A percentile compares a stretch with the other conserved stretches of the same genome.
phyloP scores from a whole-genome alignment of 2,113 vertebrate genomes.

The Phoenicopterus ruber region DNA sequence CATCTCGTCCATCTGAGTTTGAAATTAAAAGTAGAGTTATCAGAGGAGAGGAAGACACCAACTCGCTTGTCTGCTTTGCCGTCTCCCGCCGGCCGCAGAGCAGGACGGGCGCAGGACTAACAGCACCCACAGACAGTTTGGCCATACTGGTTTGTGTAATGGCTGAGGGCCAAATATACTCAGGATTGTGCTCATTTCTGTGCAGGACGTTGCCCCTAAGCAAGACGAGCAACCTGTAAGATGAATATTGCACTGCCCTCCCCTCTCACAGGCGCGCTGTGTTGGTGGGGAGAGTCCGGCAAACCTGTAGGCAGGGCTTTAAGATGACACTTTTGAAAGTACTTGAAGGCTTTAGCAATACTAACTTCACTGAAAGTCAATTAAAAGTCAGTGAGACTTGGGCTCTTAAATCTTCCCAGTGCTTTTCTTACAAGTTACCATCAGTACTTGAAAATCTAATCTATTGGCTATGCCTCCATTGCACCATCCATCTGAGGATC shows the following conservation, averaged over 20 bases:
- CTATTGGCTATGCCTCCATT: background rate
- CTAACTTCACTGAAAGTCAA: slow-evolving; percentile 9
- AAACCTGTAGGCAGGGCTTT: background rate
- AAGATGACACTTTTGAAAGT: background rate
- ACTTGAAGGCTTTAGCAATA: background rate
- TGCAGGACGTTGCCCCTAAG: background rate
- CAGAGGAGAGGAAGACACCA: background rate
- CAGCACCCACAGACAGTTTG: background rate
- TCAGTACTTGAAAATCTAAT: slow-evolving; percentile 28
- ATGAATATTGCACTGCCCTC: background rate
- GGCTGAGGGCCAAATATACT: background rate
- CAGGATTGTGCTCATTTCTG: background rate
- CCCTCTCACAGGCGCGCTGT: background rate
- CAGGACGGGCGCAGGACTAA: background rate
- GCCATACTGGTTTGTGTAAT: background rate
- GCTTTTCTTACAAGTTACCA: slow-evolving; percentile 3
- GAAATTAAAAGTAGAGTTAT: background rate
- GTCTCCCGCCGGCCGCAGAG: background rate
- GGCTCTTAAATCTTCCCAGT: slow-evolving; percentile 7
- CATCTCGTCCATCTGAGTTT: background rate
- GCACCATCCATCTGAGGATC: background rate
- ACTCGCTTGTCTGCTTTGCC: rapidly evolving
- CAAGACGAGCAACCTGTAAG: background rate
- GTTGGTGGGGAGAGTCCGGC: rapidly evolving
- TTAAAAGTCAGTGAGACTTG: slow-evolving; percentile 9